phyloP scores from a whole-genome alignment of 2,888 invertebrate species.

The Lottia gigantea region DNA sequence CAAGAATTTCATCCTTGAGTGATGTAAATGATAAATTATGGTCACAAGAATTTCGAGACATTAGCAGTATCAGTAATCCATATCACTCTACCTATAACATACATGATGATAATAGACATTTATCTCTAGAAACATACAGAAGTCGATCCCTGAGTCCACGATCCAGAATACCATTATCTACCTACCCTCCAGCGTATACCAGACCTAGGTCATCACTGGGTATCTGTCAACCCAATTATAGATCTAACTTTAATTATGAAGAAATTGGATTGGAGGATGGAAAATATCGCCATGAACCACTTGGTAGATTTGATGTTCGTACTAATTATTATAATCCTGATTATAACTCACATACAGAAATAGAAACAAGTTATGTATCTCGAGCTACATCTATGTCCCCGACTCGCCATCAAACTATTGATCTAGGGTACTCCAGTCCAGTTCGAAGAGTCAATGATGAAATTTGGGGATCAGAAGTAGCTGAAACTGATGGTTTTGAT shows the following conservation, averaged over 20 bases:
- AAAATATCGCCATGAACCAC: background rate
- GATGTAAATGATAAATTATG: background rate
- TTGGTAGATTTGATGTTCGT: background rate
- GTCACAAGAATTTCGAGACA: background rate
- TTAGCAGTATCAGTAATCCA: constrained; percentile 5
- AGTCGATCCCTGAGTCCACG: constrained; percentile 20
- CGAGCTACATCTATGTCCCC: background rate
- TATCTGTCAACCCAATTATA: background rate
- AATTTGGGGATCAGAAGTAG: constrained; percentile 48
- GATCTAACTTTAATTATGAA: background rate
- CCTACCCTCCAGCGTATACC: background rate
- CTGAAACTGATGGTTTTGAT: constrained; percentile 36
- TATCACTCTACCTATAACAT: constrained; percentile 13
- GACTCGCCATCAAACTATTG: constrained; percentile 26
- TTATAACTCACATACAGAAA: background rate
- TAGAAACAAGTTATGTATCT: background rate
- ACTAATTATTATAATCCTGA: constrained; percentile 6
- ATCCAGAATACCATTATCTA: background rate
- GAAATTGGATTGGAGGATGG: background rate
- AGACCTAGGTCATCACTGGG: background rate
- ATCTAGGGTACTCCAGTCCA: constrained; percentile 53
- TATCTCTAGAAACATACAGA: constrained; percentile 18
- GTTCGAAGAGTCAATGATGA: constrained; percentile 52
- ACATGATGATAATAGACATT: constrained; percentile 18
- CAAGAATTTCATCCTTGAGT: background rate